Conservation (phyloP, 2,888 invertebrate genomes). For the Norana najaformis region DNA sequence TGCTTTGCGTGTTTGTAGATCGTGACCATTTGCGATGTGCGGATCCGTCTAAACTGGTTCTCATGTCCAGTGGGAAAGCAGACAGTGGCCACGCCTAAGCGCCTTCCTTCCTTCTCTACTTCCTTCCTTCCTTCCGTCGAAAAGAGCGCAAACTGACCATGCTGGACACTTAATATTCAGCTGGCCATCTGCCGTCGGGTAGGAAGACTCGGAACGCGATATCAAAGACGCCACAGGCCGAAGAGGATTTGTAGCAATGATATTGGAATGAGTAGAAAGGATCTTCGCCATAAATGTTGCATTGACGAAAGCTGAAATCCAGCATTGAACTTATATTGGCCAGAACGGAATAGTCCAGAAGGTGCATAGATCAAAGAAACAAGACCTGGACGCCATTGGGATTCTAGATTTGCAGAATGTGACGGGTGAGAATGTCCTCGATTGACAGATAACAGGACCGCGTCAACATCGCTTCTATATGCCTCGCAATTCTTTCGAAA, state of each 20-base stretch:
- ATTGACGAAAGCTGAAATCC: neutral
- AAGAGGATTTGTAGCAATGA: neutral
- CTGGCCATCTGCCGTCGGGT: neutral
- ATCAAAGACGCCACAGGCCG: neutral
- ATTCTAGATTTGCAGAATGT: neutral
- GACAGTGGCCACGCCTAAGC: neutral
- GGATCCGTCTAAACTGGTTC: neutral
- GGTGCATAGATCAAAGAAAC: neutral
- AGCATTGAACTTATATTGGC: neutral
- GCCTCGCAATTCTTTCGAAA: neutral
- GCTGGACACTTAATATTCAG: neutral
- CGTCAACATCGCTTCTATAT: neutral
- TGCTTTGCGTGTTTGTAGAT: neutral
- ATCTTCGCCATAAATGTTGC: neutral
- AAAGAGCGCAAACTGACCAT: neutral
- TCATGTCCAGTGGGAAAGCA: conserved; percentile 13
- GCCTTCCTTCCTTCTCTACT: neutral
- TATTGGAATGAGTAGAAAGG: neutral
- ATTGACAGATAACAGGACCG: neutral
- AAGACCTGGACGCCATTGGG: neutral
- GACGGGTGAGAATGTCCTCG: neutral
- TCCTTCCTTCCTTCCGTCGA: neutral
- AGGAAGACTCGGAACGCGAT: neutral
- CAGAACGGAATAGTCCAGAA: neutral
- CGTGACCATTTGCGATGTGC: conserved; percentile 13